phyloP scores from a whole-genome alignment of 2,797 vertebrate genomes.

The Tolypeutes matacus region DNA sequence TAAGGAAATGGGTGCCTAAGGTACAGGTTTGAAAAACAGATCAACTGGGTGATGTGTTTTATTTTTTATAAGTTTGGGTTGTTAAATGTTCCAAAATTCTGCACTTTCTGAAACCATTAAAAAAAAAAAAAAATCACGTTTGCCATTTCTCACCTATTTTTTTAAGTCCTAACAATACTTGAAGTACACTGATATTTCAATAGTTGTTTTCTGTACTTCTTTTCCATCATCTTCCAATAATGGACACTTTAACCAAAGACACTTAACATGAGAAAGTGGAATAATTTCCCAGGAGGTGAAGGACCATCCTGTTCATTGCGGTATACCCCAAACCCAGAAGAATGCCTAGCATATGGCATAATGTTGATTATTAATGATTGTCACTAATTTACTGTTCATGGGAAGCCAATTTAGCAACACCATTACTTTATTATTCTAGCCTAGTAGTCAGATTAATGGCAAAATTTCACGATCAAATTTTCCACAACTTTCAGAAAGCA shows the following conservation, averaged over 20 bases:
- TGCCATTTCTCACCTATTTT: not conserved
- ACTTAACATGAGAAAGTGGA: not conserved
- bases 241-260: not conserved
- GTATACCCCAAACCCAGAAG: not conserved
- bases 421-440: not conserved
- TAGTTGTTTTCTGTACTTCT: not conserved
- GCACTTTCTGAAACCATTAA: not conserved
- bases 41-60: not conserved
- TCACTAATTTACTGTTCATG: not conserved
- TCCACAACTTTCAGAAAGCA: constrained; percentile 29
- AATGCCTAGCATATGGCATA: not conserved
- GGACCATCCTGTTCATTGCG: not conserved
- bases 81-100: constrained; percentile 28
- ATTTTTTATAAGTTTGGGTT: not conserved
- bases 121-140: not conserved
- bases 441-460: not conserved
- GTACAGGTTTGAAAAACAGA: not conserved
- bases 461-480: constrained; percentile 17
- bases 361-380: too few species aligned
- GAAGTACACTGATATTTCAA: not conserved
- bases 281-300: not conserved
- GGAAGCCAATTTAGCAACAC: constrained; percentile 40
- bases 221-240: constrained; percentile 12
- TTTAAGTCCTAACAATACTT: not conserved
- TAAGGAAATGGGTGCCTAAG: not conserved